A percentile compares a stretch with the other conserved stretches of the same genome.
Conservation (phyloP, 1,140 invertebrate genomes). For the Pseudomyrmex concolor region DNA sequence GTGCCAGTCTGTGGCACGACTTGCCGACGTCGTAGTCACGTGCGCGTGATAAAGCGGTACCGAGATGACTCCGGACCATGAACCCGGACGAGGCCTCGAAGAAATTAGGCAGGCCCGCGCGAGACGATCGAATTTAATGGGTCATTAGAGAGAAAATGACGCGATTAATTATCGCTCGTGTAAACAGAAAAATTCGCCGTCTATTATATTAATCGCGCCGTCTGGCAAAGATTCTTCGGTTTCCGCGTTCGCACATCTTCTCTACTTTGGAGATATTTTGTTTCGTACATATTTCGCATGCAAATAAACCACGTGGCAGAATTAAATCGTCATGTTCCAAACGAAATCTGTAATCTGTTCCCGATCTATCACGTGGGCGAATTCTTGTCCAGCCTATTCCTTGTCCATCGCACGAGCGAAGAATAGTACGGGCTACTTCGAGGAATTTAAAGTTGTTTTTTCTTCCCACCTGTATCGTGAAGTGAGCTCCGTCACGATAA, state of each 20-base stretch:
- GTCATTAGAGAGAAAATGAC: conserved; percentile 61
- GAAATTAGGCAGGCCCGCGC: conserved; percentile 55
- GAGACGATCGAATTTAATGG: conserved; percentile 53
- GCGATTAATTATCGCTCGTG: conserved; percentile 65
- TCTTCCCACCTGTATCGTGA: conserved; percentile 66
- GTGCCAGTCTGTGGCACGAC: conserved; percentile 10
- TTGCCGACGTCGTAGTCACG: conserved; percentile 23
- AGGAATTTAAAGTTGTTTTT: conserved; percentile 66
- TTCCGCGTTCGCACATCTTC: background rate
- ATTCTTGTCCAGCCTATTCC: conserved; percentile 47
- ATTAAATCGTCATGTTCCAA: conserved; percentile 53
- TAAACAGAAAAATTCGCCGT: conserved; percentile 56
- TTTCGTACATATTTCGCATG: conserved; percentile 35
- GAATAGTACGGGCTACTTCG: conserved; percentile 42
- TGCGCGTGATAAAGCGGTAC: conserved; percentile 41
- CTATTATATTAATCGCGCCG: conserved; percentile 68
- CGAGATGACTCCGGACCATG: conserved; percentile 23
- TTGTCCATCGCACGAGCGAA: background rate
- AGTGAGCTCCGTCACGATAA: conserved; percentile 60
- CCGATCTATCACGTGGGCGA: conserved; percentile 67
- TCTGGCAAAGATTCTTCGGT: conserved; percentile 57
- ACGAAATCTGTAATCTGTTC: conserved; percentile 69
- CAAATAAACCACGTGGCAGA: conserved; percentile 59
- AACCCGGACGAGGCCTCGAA: conserved; percentile 34
- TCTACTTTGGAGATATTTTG: conserved; percentile 34